Base-by-base conservation (phyloP, 2,888 invertebrate genomes). In the Lithophane leautieri region DNA sequence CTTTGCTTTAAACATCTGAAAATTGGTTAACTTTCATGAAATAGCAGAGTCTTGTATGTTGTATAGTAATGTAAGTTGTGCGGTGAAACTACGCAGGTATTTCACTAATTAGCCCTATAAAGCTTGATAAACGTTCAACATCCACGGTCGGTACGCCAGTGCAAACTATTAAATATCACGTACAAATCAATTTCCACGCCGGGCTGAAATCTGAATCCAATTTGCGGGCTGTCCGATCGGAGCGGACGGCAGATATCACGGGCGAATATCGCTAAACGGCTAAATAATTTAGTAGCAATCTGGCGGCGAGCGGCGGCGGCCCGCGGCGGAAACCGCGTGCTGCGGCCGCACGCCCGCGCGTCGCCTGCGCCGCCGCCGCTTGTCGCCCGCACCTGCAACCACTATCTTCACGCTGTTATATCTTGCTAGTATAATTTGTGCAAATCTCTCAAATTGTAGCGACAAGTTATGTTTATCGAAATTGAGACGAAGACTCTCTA, bases 261-360 rank as follows among this genome's bases (percentile, higher is more conserved):
- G 92, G 91, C 91, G 95, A 96, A 95, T 96, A 96, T 96, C 95
- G 92, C 95, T 96, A 96, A 96, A 95, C 94, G 94, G 94, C 95
- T 96, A 95, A 96, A 96, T 96, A 94, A 96, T 96, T 96, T 95
- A 96, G 95, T 94, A 93, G 94, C 95, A 94, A 94, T 94, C 95
- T 94, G 93, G 86, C 90, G 89, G 90, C 89, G 86, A 81, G 89
- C 89, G 88, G 83, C 86, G 89, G 90, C 87, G 85, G 88, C 87
- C 85, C 85, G 90, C 89, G 88, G 90, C 89, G 90, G 90, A 91
- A 90, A 87, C 88, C 89, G 90, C 92, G 90, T 87, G 88, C 86
- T 81, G 81, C 78, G 81, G 82, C 83, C 84, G 78, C 83, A 84
- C 82, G 88, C 81, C 80, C 84, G 74, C 50, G 58, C 76, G 42